A percentile compares a stretch with the other conserved stretches of the same genome.
Evolutionary conservation across 2,113 vertebrate species (phyloP).

Genomic region (Rhagologus leucostigma): DNA sequence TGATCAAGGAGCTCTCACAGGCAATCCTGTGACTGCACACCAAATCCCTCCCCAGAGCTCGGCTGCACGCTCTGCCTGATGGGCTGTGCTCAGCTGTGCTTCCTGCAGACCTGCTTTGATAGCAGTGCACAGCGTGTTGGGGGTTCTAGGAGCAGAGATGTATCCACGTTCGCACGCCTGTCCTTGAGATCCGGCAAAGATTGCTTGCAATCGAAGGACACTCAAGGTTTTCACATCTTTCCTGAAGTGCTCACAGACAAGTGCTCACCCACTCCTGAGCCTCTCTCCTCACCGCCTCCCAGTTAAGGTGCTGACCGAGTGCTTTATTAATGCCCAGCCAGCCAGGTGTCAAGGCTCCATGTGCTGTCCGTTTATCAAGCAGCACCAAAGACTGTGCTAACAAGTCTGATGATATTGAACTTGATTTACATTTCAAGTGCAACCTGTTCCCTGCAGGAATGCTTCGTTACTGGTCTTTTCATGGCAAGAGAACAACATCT

Average conservation of each 20-base stretch:
- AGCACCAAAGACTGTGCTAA: background rate
- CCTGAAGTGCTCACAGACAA: background rate
- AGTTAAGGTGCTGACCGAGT: background rate
- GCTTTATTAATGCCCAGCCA: background rate
- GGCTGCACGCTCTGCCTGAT: background rate
- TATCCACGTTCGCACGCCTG: background rate
- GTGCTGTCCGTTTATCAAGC: background rate
- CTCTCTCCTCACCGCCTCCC: background rate
- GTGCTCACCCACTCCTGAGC: background rate
- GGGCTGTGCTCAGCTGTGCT: background rate
- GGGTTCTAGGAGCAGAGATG: background rate
- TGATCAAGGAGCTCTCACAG: background rate
- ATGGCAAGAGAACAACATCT: background rate
- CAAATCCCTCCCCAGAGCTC: background rate
- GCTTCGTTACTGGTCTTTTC: background rate
- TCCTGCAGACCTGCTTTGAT: background rate
- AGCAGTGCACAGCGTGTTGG: background rate
- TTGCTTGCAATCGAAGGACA: rapidly evolving
- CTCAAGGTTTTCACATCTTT: background rate
- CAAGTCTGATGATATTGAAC: background rate
- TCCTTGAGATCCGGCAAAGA: background rate
- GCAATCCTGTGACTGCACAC: background rate
- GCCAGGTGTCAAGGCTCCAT: background rate
- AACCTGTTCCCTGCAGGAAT: background rate
- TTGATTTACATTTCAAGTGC: background rate